phyloP scores from a whole-genome alignment of 2,113 vertebrate genomes.

The Lagopus leucura region DNA sequence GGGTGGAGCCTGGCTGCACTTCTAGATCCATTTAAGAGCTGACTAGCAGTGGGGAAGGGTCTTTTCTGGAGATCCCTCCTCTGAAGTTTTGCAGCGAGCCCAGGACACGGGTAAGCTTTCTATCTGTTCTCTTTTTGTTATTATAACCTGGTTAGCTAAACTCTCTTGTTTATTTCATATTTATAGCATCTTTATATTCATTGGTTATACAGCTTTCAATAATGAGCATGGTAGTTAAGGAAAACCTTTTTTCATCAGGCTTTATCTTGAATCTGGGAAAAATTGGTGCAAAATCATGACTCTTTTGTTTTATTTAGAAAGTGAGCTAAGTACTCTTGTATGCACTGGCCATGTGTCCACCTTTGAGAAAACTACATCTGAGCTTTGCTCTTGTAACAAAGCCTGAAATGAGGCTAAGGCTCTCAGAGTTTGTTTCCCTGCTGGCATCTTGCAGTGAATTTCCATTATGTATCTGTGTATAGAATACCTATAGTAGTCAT shows the following conservation, averaged over 20 bases:
- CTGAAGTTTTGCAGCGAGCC: no score
- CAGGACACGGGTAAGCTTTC: no score
- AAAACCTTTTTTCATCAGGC: background rate
- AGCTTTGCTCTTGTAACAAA: background rate
- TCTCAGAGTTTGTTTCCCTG: constrained; percentile 7
- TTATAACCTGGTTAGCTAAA: no score
- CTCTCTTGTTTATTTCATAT: no score
- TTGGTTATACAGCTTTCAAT: background rate
- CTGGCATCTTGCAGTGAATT: background rate
- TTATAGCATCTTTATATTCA: no score
- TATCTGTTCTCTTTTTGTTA: no score
- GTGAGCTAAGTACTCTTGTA: background rate
- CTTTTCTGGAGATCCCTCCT: no score
- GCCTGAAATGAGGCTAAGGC: background rate
- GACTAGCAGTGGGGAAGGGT: no score
- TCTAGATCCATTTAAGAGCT: no score
- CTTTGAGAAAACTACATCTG: background rate
- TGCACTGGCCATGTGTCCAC: background rate
- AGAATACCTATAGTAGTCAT: constrained; percentile 61
- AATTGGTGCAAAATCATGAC: background rate
- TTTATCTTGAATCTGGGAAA: background rate
- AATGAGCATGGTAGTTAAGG: background rate
- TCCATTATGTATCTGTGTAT: background rate
- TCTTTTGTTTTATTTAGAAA: background rate
- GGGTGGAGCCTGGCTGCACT: no score